These are phyloP conservation scores for Nannospalax galili DNA, from an alignment of 2,113 vertebrate genomes.

Conservation along the genomic window DNA sequence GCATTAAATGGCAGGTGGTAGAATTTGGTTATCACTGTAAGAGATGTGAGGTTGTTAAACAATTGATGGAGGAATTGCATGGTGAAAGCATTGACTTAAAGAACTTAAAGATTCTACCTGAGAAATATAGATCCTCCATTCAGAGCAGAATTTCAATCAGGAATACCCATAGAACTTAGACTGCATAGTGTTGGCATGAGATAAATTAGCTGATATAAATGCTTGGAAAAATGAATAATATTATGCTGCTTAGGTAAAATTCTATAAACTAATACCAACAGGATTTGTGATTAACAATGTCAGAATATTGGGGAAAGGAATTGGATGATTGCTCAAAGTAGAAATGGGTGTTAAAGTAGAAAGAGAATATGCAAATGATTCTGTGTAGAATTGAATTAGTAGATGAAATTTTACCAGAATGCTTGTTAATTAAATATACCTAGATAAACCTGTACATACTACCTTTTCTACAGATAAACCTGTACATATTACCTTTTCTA, in stretches of 20 bases:
- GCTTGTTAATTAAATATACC: neutral
- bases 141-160: neutral
- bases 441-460: neutral
- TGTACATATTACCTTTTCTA: neutral
- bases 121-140: neutral
- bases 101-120: neutral
- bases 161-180: neutral
- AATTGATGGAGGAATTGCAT: neutral
- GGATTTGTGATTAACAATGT: accelerated
- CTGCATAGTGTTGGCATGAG: neutral
- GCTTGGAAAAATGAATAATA: neutral
- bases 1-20: neutral
- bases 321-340: too few species aligned
- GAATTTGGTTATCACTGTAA: neutral
- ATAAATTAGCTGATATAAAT: neutral
- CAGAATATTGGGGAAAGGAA: neutral
- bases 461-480: neutral
- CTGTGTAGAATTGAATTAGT: neutral
- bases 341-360: neutral
- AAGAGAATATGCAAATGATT: neutral
- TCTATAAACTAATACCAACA: neutral
- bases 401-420: neutral
- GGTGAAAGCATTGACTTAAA: neutral
- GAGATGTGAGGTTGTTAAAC: neutral
- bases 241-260: neutral